These are phyloP conservation scores for Pelobates cultripes DNA, from an alignment of 2,797 vertebrate species.

Conservation along the genomic window DNA sequence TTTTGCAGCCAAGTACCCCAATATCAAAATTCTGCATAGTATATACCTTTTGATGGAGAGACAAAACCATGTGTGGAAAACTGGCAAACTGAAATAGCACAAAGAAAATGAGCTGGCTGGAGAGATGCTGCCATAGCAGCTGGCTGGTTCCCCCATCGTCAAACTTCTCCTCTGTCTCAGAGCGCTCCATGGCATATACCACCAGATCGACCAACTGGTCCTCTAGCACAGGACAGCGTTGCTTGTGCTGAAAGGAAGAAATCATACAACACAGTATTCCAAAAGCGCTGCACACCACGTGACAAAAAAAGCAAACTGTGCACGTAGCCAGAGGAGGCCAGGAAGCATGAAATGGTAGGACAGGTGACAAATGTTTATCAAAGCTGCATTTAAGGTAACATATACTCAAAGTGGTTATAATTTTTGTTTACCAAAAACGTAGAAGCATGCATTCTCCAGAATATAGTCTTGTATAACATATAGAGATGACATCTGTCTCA, in stretches of 20 bases:
- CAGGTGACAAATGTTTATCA: constrained; percentile 72
- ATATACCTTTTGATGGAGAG: constrained; percentile 95
- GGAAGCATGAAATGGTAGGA: constrained; percentile 78
- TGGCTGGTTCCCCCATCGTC: constrained; percentile 98
- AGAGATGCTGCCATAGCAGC: constrained; percentile 98
- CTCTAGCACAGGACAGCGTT: constrained; percentile 96
- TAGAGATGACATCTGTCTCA: not conserved
- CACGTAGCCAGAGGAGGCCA: constrained; percentile 65
- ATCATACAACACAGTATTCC: constrained; percentile 77
- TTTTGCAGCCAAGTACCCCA: too few species aligned
- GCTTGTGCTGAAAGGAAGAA: constrained; percentile 91
- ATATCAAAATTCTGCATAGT: not conserved
- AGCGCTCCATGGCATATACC: constrained; percentile 98
- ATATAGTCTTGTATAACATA: not conserved
- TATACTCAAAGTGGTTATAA: constrained; percentile 25
- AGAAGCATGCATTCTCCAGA: not conserved
- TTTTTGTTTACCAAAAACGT: too few species aligned
- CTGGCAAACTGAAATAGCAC: constrained; percentile 99
- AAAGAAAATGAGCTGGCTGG: constrained; percentile 99
- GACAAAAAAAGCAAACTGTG: constrained; percentile 55
- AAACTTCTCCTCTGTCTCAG: constrained; percentile 95
- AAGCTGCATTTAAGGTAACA: constrained; percentile 76
- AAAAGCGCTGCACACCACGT: constrained; percentile 68
- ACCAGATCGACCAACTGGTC: constrained; percentile 99
- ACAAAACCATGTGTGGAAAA: constrained; percentile 99